phyloP scores from a whole-genome alignment of 2,888 invertebrate genomes.

The Meghimatium bilineatum region DNA sequence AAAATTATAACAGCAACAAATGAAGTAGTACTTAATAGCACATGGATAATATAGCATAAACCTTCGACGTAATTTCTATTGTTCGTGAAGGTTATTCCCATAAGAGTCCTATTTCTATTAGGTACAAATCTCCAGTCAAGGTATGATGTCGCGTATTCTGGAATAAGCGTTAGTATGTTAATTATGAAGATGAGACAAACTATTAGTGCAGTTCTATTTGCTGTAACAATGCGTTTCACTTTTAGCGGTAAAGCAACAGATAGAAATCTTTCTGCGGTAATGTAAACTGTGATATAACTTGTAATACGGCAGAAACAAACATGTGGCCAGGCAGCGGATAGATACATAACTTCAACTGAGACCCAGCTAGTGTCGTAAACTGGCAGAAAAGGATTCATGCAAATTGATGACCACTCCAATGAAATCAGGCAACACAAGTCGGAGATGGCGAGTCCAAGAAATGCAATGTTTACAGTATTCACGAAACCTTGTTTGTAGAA shows the following conservation, averaged over 20 bases:
- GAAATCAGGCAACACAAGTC: background rate
- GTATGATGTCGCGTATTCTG: slow-evolving; percentile 3
- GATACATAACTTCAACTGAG: background rate
- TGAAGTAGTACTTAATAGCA: background rate
- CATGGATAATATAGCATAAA: background rate
- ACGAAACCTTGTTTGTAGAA: background rate
- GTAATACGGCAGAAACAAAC: background rate
- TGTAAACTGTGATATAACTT: background rate
- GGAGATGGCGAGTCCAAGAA: background rate
- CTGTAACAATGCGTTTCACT: background rate
- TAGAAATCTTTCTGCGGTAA: background rate
- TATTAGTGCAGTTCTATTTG: background rate
- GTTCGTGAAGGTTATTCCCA: background rate
- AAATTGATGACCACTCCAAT: background rate
- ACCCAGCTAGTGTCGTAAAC: background rate
- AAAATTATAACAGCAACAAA: background rate
- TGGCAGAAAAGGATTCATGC: background rate
- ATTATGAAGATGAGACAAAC: background rate
- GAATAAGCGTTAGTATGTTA: background rate
- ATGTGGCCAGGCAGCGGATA: background rate
- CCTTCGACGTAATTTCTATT: background rate
- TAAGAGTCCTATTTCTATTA: background rate
- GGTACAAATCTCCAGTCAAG: background rate
- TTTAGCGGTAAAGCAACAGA: background rate
- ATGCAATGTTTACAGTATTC: background rate